A percentile compares a stretch with the other conserved stretches of the same genome.
phyloP scores from a whole-genome alignment of 2,113 vertebrate genomes.

The Stercorarius parasiticus region DNA sequence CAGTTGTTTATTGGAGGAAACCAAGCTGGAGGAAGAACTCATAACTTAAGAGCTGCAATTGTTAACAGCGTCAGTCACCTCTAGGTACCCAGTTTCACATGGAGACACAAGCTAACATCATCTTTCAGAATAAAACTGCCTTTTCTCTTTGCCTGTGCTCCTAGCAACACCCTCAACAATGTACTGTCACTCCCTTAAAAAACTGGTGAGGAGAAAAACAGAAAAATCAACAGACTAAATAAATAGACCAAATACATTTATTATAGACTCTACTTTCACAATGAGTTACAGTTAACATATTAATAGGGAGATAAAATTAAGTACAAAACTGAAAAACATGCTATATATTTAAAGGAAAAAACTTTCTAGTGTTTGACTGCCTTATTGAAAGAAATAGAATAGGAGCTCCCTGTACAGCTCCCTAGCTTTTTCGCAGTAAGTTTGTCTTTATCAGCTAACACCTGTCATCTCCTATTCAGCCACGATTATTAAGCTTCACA shows the following conservation, averaged over 20 bases:
- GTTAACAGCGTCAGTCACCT: not conserved
- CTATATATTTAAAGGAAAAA: not conserved
- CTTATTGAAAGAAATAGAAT: not conserved
- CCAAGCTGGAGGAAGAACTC: not conserved
- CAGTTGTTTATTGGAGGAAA: not conserved
- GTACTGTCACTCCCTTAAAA: not conserved
- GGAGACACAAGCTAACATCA: not conserved
- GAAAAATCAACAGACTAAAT: not conserved
- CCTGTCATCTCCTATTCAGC: not conserved
- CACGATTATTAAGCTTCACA: not conserved
- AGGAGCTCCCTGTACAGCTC: not conserved
- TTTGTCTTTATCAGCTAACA: not conserved
- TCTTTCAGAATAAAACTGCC: not conserved
- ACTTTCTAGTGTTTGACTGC: not conserved
- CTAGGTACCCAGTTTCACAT: not conserved
- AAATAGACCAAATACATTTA: not conserved
- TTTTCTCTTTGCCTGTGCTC: not conserved
- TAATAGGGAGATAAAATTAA: not conserved
- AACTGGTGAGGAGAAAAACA: not conserved
- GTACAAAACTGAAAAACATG: not conserved
- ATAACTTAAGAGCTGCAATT: not conserved
- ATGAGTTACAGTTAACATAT: not conserved
- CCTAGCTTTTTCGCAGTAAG: not conserved
- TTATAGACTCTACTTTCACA: not conserved
- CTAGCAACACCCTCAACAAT: not conserved